Conservation (phyloP, 2,888 invertebrate genomes). For the Agonum fuliginosum region DNA sequence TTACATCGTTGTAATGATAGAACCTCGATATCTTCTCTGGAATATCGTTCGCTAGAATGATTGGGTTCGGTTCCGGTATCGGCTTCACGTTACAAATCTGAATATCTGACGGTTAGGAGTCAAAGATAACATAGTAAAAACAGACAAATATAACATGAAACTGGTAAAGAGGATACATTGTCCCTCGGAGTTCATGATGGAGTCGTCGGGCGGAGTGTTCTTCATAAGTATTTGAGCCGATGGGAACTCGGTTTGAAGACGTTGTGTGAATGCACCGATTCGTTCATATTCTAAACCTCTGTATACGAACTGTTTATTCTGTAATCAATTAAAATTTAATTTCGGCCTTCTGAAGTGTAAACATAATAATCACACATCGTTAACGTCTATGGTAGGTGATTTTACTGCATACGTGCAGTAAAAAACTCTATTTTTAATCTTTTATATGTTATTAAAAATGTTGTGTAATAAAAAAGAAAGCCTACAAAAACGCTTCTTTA, state of each 20-base stretch:
- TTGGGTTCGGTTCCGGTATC: slow-evolving; percentile 81
- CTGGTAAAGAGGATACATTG: slow-evolving; percentile 83
- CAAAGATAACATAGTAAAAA: slow-evolving; percentile 46
- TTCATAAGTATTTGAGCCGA: slow-evolving; percentile 94
- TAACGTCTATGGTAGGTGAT: too few relatives aligned
- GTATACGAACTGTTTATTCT: slow-evolving; percentile 97
- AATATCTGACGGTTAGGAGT: slow-evolving; percentile 78
- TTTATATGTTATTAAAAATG: too few relatives aligned
- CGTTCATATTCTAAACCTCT: slow-evolving; percentile 96
- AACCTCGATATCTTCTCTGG: slow-evolving; percentile 92
- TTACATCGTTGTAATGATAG: slow-evolving; percentile 93
- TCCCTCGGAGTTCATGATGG: slow-evolving; percentile 87
- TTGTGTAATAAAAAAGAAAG: too few relatives aligned
- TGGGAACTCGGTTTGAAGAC: slow-evolving; percentile 95
- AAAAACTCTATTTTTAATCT: too few relatives aligned
- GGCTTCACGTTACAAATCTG: slow-evolving; percentile 97
- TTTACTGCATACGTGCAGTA: too few relatives aligned
- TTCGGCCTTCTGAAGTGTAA: too few relatives aligned
- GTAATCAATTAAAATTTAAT: slow-evolving; percentile 65
- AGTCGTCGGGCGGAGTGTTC: slow-evolving; percentile 92
- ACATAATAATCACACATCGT: too few relatives aligned
- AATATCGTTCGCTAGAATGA: slow-evolving; percentile 77
- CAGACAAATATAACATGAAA: neutral
- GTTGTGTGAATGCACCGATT: slow-evolving; percentile 94
- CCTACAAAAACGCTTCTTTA: too few relatives aligned